phyloP scores from a whole-genome alignment of 2,888 invertebrate genomes.

The Caenorhabditis sp. region DNA sequence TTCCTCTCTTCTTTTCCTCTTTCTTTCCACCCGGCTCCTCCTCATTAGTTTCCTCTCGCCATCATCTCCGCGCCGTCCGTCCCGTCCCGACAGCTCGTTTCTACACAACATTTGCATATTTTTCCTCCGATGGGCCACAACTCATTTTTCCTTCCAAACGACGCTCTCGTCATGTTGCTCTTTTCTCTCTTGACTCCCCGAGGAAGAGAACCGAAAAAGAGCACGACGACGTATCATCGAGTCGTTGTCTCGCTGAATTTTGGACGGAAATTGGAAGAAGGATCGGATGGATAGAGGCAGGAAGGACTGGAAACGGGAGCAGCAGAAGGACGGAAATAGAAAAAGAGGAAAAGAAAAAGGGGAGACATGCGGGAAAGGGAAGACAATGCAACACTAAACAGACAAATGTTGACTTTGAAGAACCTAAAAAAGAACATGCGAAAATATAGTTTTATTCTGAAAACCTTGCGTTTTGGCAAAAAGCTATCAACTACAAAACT shows the following conservation, averaged over 20 bases:
- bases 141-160: constrained; percentile 56
- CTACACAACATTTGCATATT: constrained; percentile 56
- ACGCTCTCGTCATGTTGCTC: constrained; percentile 27
- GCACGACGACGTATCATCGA: constrained; percentile 32
- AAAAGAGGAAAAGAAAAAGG: not conserved
- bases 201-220: constrained; percentile 10
- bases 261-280: constrained; percentile 56
- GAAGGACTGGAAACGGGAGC: constrained; percentile 24
- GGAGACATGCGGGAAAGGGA: not conserved
- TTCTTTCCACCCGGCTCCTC: too few relatives aligned
- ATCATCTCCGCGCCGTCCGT: constrained; percentile 6
- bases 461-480: too few relatives aligned
- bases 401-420: too few relatives aligned
- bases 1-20: too few relatives aligned
- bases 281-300: constrained; percentile 36
- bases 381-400: not conserved
- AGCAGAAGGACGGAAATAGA: constrained; percentile 4
- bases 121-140: constrained; percentile 47
- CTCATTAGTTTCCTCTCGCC: constrained; percentile 45
- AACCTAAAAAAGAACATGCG: too few relatives aligned
- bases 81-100: constrained; percentile 43
- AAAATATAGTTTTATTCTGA: too few relatives aligned
- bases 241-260: constrained; percentile 32
- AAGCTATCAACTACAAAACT: too few relatives aligned
- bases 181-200: constrained; percentile 43